These are phyloP conservation scores for Plebejus argus DNA, from an alignment of 2,888 invertebrate species.

Conservation along the genomic window DNA sequence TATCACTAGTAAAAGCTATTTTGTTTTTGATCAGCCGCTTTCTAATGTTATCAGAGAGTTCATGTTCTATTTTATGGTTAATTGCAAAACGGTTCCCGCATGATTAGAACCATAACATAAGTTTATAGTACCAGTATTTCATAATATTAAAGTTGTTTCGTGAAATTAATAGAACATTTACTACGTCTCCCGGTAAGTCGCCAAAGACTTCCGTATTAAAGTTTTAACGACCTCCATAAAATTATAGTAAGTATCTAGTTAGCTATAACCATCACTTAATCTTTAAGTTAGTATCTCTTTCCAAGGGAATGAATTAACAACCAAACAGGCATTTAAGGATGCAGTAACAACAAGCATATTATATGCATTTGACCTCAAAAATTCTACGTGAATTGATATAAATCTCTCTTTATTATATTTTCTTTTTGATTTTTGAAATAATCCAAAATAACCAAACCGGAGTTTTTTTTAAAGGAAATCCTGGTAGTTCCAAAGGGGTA, in stretches of 20 bases:
- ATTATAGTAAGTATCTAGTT: not conserved
- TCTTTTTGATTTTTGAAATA: too few relatives aligned
- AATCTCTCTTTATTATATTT: too few relatives aligned
- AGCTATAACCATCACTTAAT: too few relatives aligned
- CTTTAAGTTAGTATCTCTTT: too few relatives aligned
- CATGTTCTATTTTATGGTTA: conserved; percentile 8
- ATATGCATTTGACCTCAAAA: too few relatives aligned
- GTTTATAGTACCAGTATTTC: not conserved
- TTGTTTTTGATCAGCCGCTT: conserved; percentile 10
- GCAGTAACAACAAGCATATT: too few relatives aligned
- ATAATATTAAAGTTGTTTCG: not conserved
- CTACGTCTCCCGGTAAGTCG: not conserved
- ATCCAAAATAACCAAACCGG: too few relatives aligned
- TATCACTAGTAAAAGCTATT: conserved; percentile 3
- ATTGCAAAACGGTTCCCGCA: not conserved
- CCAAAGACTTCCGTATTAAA: not conserved
- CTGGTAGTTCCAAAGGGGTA: too few relatives aligned
- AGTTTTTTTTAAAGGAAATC: too few relatives aligned
- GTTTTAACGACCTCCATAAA: not conserved
- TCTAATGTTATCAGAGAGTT: conserved; percentile 1
- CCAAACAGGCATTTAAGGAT: too few relatives aligned
- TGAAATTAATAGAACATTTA: not conserved
- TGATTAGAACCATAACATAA: not conserved
- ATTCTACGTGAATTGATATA: too few relatives aligned
- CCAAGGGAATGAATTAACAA: too few relatives aligned